A percentile compares a stretch with the other conserved stretches of the same genome.
Evolutionary conservation across 2,797 vertebrate genomes (phyloP).

Genomic region (Carduelis carduelis): DNA sequence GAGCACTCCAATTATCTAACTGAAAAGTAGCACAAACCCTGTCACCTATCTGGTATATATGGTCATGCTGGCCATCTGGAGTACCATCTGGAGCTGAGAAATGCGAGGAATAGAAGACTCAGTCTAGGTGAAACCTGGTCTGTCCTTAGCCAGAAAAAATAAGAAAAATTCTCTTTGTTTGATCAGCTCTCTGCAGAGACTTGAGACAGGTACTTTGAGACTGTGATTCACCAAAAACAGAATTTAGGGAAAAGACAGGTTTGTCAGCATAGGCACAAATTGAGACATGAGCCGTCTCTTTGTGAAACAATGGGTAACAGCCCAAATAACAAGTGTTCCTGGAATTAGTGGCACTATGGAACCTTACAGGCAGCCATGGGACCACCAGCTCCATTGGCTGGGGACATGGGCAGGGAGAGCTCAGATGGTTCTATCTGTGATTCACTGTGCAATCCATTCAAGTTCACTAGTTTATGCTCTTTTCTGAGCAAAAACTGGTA

Average conservation of each 20-base stretch:
- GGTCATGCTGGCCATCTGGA: not conserved
- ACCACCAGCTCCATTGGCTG: not conserved
- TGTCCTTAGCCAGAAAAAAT: not conserved
- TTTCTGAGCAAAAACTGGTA: not conserved
- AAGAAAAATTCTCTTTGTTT: not conserved
- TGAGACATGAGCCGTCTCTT: not conserved
- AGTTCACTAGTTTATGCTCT: not conserved
- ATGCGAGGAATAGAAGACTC: not conserved
- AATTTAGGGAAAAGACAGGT: not conserved
- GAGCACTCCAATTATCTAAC: not conserved
- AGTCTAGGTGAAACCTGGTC: not conserved
- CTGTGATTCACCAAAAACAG: not conserved
- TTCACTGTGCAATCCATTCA: not conserved
- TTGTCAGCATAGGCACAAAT: not conserved
- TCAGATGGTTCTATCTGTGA: not conserved
- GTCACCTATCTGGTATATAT: not conserved
- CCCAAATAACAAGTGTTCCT: not conserved
- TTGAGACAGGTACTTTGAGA: not conserved
- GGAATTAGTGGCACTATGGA: not conserved
- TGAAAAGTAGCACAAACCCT: not conserved
- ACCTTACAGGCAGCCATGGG: not conserved
- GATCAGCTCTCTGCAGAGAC: not conserved
- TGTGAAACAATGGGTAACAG: not conserved
- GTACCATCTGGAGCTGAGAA: not conserved
- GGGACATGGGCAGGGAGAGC: not conserved